Conservation (phyloP, 2,797 vertebrate genomes). For the Ciconia nigra region DNA sequence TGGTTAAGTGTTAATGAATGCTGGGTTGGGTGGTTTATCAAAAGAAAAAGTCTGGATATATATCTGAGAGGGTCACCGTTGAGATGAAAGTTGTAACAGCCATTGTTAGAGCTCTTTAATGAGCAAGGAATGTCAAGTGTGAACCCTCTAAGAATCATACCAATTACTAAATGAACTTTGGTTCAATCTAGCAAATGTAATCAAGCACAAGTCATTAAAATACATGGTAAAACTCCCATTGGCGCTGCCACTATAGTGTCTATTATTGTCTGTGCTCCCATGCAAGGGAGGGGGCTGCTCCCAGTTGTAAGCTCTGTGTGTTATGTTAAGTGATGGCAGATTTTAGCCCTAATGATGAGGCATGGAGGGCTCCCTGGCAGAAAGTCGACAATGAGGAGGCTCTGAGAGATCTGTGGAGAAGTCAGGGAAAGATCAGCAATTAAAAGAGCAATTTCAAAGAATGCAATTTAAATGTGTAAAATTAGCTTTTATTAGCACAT, state of each 20-base stretch:
- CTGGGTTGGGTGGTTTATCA: conserved; percentile 38
- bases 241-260: conserved; percentile 6
- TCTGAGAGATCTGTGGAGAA: not conserved
- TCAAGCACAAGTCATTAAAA: conserved; percentile 65
- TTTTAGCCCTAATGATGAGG: conserved; percentile 47
- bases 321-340: conserved; percentile 36
- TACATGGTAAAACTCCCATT: conserved; percentile 24
- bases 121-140: conserved; percentile 40
- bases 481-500: conserved; percentile 46
- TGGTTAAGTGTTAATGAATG: conserved; percentile 53
- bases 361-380: not conserved
- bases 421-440: conserved; percentile 18
- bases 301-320: not conserved
- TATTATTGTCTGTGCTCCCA: not conserved
- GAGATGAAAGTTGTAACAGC: conserved; percentile 42
- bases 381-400: not conserved
- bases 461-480: conserved; percentile 44
- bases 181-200: conserved; percentile 50
- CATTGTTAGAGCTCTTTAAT: conserved; percentile 50
- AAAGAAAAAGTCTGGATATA: conserved; percentile 29
- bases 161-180: conserved; percentile 41
- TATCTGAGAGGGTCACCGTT: conserved; percentile 26
- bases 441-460: conserved; percentile 51
- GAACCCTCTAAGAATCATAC: conserved; percentile 13
- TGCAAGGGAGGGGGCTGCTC: conserved; percentile 29